Conservation (phyloP, 2,113 vertebrate genomes). For the Cyprinodon brontotheroides region DNA sequence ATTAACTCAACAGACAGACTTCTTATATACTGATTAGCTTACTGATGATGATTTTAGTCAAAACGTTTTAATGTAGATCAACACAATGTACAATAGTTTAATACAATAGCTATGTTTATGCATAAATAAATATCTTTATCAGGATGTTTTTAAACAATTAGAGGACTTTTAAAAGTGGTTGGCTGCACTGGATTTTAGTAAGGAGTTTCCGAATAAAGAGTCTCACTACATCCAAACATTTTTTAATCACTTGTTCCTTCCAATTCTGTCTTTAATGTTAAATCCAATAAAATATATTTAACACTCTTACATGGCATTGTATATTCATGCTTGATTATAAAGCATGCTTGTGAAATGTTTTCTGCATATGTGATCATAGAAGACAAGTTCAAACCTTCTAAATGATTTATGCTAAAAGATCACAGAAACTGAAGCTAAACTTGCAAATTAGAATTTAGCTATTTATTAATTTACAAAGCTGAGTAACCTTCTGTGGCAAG, state of each 20-base stretch:
- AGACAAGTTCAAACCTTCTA: neutral
- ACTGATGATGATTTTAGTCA: neutral
- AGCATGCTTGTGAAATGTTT: neutral
- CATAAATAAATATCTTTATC: no score
- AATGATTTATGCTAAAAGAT: conserved; percentile 14
- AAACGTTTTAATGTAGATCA: neutral
- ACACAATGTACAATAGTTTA: neutral
- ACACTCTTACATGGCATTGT: neutral
- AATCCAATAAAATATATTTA: neutral
- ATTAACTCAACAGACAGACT: neutral
- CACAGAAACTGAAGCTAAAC: neutral
- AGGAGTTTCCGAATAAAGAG: no score
- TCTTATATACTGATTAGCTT: neutral
- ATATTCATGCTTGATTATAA: neutral
- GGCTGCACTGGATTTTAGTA: no score
- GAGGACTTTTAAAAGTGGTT: no score
- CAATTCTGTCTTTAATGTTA: no score
- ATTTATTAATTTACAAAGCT: conserved; percentile 2
- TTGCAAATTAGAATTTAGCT: conserved; percentile 7
- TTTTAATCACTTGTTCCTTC: no score
- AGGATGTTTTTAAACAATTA: no score
- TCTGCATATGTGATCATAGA: neutral
- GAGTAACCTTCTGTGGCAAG: conserved; percentile 10
- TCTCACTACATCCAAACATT: no score
- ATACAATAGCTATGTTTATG: neutral